Percentiles rank a stretch among this genome's conserved stretches.
Conservation (phyloP, 2,113 vertebrate species). For the Carlito syrichta region DNA sequence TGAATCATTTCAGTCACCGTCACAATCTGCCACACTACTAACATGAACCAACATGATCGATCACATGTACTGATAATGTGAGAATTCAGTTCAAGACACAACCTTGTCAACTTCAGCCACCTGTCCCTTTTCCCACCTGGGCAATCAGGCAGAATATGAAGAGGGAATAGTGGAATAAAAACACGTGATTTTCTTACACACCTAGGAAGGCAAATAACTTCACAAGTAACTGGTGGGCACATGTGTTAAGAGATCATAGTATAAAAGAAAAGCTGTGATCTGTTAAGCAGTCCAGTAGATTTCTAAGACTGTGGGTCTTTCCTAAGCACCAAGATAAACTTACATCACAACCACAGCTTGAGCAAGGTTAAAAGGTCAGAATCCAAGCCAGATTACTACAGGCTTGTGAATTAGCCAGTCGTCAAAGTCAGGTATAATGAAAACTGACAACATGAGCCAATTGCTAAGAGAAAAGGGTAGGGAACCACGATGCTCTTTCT, state of each 20-base stretch:
- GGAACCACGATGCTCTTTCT: neutral
- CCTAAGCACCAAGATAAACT: neutral
- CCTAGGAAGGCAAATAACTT: neutral
- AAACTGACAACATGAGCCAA: neutral
- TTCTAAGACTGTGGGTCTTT: neutral
- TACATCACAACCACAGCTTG: neutral
- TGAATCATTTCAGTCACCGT: neutral
- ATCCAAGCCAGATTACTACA: neutral
- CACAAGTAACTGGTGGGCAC: neutral
- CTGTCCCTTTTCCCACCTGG: neutral
- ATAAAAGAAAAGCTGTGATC: neutral
- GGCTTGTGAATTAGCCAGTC: neutral
- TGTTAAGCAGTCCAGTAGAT: neutral
- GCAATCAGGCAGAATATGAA: neutral
- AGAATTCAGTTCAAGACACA: slow-evolving; percentile 13
- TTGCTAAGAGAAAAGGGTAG: neutral
- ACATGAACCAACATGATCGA: neutral
- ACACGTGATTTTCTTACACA: neutral
- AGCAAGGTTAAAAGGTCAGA: neutral
- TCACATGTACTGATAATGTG: neutral
- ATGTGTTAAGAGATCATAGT: neutral
- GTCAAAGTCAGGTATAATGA: neutral
- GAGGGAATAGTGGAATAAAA: neutral
- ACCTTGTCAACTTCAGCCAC: neutral
- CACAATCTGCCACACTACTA: neutral